A percentile compares a stretch with the other conserved stretches of the same genome.
Evolutionary conservation across 1,140 invertebrate genomes (phyloP).

Genomic region (Thrips palmi): DNA sequence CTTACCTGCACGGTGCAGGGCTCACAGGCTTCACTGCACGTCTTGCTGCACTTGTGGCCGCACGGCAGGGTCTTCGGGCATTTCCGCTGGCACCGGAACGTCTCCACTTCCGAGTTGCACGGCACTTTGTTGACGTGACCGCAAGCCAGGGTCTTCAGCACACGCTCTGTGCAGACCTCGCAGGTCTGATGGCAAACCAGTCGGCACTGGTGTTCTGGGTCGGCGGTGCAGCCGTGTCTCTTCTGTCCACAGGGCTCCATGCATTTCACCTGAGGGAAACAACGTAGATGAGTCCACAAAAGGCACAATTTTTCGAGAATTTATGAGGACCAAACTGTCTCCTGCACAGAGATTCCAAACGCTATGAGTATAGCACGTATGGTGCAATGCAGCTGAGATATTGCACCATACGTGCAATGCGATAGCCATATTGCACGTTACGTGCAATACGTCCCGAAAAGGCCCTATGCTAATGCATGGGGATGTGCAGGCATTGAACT

Average conservation of each 20-base stretch:
- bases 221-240: conserved; percentile 22
- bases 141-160: conserved; percentile 6
- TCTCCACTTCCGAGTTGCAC: conserved; percentile 23
- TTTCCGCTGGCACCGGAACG: conserved; percentile 21
- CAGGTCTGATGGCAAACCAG: conserved; percentile 30
- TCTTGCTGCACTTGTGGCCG: conserved; percentile 27
- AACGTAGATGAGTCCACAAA: no score
- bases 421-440: no score
- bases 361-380: no score
- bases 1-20: conserved; percentile 25
- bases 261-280: no score
- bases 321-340: conserved; percentile 21
- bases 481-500: no score
- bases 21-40: conserved; percentile 25
- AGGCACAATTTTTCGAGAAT: no score
- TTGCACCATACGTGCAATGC: no score
- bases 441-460: no score
- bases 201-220: conserved; percentile 25
- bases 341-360: conserved; percentile 6
- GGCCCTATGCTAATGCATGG: no score
- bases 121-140: conserved; percentile 21
- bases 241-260: conserved; percentile 24
- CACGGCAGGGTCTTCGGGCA: conserved; percentile 27
- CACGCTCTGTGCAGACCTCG: conserved; percentile 23
- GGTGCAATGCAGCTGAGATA: no score